Evolutionary conservation across 2,888 invertebrate species (phyloP), one percentile per base, ranked within the genome.

Genomic region (Caenorhabditis drosophilae): DNA sequence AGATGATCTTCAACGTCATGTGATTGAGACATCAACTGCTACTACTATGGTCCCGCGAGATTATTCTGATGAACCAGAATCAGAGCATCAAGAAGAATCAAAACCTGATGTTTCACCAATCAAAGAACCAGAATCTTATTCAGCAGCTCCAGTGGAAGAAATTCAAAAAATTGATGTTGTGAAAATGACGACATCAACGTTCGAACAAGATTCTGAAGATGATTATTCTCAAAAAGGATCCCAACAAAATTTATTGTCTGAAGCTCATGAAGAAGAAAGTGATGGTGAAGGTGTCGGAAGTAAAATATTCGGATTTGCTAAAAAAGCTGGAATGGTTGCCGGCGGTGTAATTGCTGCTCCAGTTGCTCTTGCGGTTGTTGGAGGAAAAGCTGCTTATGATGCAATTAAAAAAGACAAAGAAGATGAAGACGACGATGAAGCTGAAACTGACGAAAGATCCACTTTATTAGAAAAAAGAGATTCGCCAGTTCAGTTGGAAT

Each of bases 261-360:
- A 47, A 15, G 22, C 34, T 11, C 35, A 3, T 20, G 34, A 47
- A 34, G 63, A 44, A 49, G 63, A 58, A 34, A 45, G 45, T 25
- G 62, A 67, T 15, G 55, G 53, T 40, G 67, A 67, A 60, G 54
- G 61, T 41, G 56, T 67, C 26, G 63, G 64, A 31, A 54, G 56
- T 46, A 73, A 67, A 42, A 23, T 67, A 35, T 51, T 57, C 35
- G 73, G 63, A 45, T 71, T 73, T 36, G 73, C 73, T 6, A 71
- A 75, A 63, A 70, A 61, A 26, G 71, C 67, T 7, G 75, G 73
- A 49, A 67, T 62, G 57, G 54, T 76, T 22, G 75, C 74, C 38
- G 77, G 75, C 22, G 77, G 70, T 44, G 67, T 74, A 26, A 61
- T 73, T 44, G 66, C 67, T 40, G 76, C 76, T 36, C 76, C 73